These are phyloP conservation scores for Sussaba pulchella DNA, from an alignment of 2,888 invertebrate species.

Conservation along the genomic window DNA sequence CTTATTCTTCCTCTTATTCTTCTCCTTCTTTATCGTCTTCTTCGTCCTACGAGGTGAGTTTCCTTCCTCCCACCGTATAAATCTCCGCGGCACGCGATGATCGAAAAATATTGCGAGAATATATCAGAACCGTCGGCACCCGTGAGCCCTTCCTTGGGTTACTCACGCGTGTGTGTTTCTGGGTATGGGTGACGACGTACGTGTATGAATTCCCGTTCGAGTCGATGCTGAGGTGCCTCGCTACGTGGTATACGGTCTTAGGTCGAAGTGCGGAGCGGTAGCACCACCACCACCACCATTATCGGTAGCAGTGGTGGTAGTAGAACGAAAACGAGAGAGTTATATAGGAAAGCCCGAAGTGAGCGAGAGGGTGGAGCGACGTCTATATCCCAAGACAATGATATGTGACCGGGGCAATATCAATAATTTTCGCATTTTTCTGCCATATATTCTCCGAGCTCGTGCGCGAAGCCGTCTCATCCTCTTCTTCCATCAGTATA, in stretches of 20 bases:
- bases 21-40: too few relatives aligned
- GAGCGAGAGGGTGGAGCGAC: constrained; percentile 76
- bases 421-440: constrained; percentile 84
- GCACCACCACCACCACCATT: constrained; percentile 47
- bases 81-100: constrained; percentile 84
- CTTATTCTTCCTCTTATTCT: constrained; percentile 6
- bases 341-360: constrained; percentile 74
- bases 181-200: constrained; percentile 28
- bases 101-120: constrained; percentile 84
- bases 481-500: constrained; percentile 24
- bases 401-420: constrained; percentile 84
- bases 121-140: constrained; percentile 83
- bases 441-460: constrained; percentile 76
- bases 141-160: constrained; percentile 61
- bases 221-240: constrained; percentile 61
- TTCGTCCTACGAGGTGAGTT: constrained; percentile 66
- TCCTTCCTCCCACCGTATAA: constrained; percentile 77
- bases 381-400: constrained; percentile 84
- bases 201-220: constrained; percentile 47
- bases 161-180: constrained; percentile 12
- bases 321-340: constrained; percentile 70
- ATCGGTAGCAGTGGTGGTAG: constrained; percentile 34
- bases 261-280: constrained; percentile 60
- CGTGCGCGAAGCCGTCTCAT: constrained; percentile 59
- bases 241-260: constrained; percentile 47